Base-by-base conservation (phyloP, 2,113 vertebrate species). In the Sarotherodon lohbergeri region DNA sequence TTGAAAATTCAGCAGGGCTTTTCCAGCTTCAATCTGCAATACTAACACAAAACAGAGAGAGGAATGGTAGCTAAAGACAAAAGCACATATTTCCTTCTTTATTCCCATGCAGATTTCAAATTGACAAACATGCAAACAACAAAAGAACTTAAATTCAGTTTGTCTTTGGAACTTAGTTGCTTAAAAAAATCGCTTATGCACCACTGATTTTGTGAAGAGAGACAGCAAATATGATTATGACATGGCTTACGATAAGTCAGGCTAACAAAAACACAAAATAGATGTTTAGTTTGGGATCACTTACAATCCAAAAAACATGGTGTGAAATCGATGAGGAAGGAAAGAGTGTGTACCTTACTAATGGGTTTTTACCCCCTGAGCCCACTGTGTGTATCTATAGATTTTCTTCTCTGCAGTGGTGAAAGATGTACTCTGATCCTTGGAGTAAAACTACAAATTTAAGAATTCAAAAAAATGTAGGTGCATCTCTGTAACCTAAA, bases 261-360 rank as follows among this genome's bases (percentile, higher is more conserved):
- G 81, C 61, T 59, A 83, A 90, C 80, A 81, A 63, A 87, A 90
- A 82, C 84, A 87, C 57, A 89, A 89, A 92, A 84, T 87, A 85
- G 84, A 88, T 85, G 92, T 92, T 93, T 91, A 88, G 57, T 78
- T 79, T 83, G 48, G 89, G 90, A 91, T 92, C 82, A 87, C 78
- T 88, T 83, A 61, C 80, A 90, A 84, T 90, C 57, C 85, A 68
- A 59, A 87, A 84, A 91, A 90, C 89, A 90, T 39, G 61, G 34
- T 57, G 73, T 83, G 71, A 6, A 86, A 84, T 84, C 71, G 79
- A 57, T 3, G 32, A 16, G 81, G 82, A 71, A 63, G 76, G 14
- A 81, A 80, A 55, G 43, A 81, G 50, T 89, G 84, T 92, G 90
- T 90, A 87, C 78, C 76, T 90, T 63, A 61, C 80, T 86, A 86